These are phyloP conservation scores for Megamerina dolium DNA, from an alignment of 2,888 invertebrate genomes.

Conservation along the genomic window DNA sequence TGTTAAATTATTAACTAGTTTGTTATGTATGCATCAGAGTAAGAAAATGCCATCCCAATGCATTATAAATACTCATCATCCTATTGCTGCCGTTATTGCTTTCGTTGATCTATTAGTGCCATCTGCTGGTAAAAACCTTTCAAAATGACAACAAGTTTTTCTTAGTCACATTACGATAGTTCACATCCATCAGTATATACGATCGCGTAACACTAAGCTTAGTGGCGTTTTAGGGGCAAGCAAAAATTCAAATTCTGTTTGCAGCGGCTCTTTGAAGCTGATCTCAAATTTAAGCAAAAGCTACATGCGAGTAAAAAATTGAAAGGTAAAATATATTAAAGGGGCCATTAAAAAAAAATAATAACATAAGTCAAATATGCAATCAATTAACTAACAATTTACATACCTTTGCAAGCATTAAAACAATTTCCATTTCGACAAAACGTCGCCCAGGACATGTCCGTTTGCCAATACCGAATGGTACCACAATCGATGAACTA, in stretches of 20 bases:
- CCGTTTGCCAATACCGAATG: slow-evolving; percentile 73
- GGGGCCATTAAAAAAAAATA: background rate
- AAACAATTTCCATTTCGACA: slow-evolving; percentile 69
- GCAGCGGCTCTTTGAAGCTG: slow-evolving; percentile 61
- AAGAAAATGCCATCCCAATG: too few species aligned
- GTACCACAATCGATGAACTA: slow-evolving; percentile 62
- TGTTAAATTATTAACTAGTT: too few species aligned
- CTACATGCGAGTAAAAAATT: slow-evolving; percentile 48
- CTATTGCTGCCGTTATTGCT: too few species aligned
- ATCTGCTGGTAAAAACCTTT: too few species aligned
- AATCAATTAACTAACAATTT: too few species aligned
- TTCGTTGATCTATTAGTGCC: too few species aligned
- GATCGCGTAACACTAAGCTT: slow-evolving; percentile 60
- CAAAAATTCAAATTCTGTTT: slow-evolving; percentile 75
- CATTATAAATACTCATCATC: too few species aligned
- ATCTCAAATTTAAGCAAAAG: slow-evolving; percentile 67
- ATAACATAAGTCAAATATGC: background rate
- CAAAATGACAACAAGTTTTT: too few species aligned
- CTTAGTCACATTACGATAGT: too few species aligned
- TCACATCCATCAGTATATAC: slow-evolving; percentile 44
- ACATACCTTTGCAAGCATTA: slow-evolving; percentile 67
- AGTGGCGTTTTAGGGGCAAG: slow-evolving; percentile 72
- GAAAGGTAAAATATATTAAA: background rate
- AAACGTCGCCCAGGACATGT: slow-evolving; percentile 83
- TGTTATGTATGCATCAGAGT: too few species aligned